These are phyloP conservation scores for Norana najaformis DNA, from an alignment of 2,888 invertebrate species.

Conservation along the genomic window DNA sequence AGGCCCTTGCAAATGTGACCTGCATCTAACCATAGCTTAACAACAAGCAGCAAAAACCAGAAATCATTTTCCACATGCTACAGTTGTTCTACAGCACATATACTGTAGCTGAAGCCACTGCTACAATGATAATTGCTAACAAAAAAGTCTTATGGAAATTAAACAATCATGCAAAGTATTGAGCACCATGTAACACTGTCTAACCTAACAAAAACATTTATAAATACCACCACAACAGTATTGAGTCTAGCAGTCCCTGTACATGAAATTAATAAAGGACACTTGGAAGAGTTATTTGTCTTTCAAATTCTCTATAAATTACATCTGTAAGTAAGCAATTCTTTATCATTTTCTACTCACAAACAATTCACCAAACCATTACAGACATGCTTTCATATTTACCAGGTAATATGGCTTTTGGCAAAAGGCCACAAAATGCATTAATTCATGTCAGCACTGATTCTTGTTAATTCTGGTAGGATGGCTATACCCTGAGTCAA, in stretches of 20 bases:
- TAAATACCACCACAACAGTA: neutral
- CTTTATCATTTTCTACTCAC: neutral
- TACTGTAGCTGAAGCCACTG: too few relatives aligned
- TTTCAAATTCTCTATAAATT: neutral
- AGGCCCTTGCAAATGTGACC: neutral
- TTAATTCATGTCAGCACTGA: neutral
- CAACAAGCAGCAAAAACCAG: neutral
- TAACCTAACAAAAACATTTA: neutral
- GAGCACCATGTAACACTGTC: neutral
- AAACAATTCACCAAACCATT: neutral
- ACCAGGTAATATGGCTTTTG: neutral
- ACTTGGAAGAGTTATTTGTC: neutral
- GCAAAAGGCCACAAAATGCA: neutral
- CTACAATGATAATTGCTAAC: neutral
- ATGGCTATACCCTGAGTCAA: neutral
- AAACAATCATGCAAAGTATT: neutral
- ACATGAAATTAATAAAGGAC: neutral
- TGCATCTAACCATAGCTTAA: neutral
- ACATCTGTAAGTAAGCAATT: neutral
- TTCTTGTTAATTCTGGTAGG: neutral
- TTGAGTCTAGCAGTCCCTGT: neutral
- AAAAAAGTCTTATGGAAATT: neutral
- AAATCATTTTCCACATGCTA: neutral
- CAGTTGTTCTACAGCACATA: neutral
- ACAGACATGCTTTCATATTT: neutral